Base-by-base conservation (phyloP, 2,888 invertebrate genomes). In the Cantharis rufa region DNA sequence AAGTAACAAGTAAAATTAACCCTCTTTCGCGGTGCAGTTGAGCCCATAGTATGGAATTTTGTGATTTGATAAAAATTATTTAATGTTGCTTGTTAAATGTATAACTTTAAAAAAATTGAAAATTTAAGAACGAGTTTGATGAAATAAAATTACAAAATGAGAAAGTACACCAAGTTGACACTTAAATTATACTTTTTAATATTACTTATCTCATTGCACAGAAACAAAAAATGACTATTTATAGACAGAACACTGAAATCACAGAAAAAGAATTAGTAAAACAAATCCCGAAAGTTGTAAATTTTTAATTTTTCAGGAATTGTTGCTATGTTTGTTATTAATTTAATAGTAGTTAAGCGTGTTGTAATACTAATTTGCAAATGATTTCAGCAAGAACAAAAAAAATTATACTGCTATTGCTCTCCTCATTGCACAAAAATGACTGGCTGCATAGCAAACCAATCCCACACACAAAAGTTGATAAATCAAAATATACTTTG, bases 401-500 rank as follows among this genome's bases (percentile, higher is more conserved):
- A 32, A 69, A 24, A 61, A 15, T 69, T 11, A 61, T 68, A 69
- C 69, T 69, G 69, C 61, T 62, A 73, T 69, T 73, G 73, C 73
- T 73, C 73, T 48, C 16, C 48, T 66, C 61, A 66, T 73, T 73
- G 73, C 73, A 73, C 73, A 69, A 24, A 73, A 13, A 1, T 62
- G 18, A 69, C 69, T 28, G 69, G 62, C 73, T 66, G 13, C 5
- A 24, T 24, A 24, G 13, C 10, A 16, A 16, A 63, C 62, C 73
- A 69, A 62, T 62, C 18, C 2, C 16, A 72, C 13, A 68, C 32
- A 48, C 48, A n/a, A 48, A 48, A 48, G 48, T 48, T 32, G 27
- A 70, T 62, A 62, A 28, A 71, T 48, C 61, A 62, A 73, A 63
- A 62, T 62, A 72, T 66, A 62, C 73, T 73, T 73, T 73, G 73